phyloP scores from a whole-genome alignment of 2,797 vertebrate genomes.

The Arctocebus calabarensis region DNA sequence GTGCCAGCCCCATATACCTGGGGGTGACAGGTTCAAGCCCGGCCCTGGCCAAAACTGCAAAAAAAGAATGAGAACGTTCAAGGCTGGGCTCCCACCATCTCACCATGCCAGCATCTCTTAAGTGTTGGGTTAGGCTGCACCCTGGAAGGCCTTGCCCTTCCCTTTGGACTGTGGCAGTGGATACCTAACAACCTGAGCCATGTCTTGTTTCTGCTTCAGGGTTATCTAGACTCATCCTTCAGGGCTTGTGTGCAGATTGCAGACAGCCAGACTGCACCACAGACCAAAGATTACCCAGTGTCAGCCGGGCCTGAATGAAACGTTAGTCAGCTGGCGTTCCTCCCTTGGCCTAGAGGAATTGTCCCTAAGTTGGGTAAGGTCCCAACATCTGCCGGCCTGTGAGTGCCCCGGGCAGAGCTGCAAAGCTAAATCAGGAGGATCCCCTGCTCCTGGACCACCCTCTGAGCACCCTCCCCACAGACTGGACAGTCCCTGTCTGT shows the following conservation, averaged over 20 bases:
- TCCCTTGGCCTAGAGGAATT: background rate
- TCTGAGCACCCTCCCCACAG: background rate
- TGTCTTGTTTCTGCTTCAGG: background rate
- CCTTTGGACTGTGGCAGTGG: background rate
- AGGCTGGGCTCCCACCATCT: background rate
- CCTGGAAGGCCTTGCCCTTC: background rate
- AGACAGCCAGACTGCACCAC: background rate
- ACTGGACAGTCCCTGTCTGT: rapidly evolving
- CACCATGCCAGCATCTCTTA: background rate
- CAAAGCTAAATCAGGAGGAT: background rate
- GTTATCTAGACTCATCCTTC: background rate
- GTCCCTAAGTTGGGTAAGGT: background rate
- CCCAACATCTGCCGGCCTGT: background rate
- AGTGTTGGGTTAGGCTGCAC: background rate
- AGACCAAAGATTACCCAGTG: slow-evolving; percentile 67
- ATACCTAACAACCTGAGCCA: background rate
- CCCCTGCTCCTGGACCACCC: background rate
- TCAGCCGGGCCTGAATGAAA: background rate
- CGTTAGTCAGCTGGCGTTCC: background rate
- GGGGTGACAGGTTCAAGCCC: too few species aligned
- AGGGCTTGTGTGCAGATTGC: background rate
- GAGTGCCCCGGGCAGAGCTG: background rate
- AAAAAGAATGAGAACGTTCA: rapidly evolving
- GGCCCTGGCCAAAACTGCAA: too few species aligned
- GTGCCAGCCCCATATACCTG: too few species aligned